Conservation (phyloP, 2,888 invertebrate genomes). For the Leptodirus hochenwartii region DNA sequence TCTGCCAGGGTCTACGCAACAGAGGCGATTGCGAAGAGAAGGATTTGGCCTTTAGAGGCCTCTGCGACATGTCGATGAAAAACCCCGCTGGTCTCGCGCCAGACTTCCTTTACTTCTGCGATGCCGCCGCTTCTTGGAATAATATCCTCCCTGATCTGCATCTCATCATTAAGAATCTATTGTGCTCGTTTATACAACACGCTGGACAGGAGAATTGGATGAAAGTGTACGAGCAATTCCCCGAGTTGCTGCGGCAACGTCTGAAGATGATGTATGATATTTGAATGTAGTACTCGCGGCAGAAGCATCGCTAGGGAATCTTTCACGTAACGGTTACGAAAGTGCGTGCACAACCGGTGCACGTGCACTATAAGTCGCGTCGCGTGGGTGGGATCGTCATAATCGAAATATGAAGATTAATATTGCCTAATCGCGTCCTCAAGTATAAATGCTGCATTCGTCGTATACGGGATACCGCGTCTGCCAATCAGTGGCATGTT, state of each 20-base stretch:
- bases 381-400: no score
- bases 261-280: constrained; percentile 59
- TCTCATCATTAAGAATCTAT: constrained; percentile 82
- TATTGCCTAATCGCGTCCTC: no score
- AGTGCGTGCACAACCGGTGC: no score
- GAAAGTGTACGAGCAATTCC: constrained; percentile 90
- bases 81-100: constrained; percentile 91
- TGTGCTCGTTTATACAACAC: constrained; percentile 90
- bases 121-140: constrained; percentile 94
- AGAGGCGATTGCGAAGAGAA: constrained; percentile 99
- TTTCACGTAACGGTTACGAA: no score
- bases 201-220: constrained; percentile 95
- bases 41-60: constrained; percentile 95
- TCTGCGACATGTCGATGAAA: constrained; percentile 94
- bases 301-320: no score
- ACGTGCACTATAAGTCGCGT: no score
- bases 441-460: no score
- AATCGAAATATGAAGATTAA: no score
- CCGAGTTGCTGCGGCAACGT: constrained; percentile 76
- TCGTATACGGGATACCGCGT: no score
- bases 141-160: constrained; percentile 76
- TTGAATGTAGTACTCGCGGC: no score
- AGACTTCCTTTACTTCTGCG: constrained; percentile 98
- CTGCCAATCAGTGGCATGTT: no score
- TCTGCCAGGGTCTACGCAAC: constrained; percentile 91